Conservation (phyloP, 2,888 invertebrate genomes). For the Seladonia tumulorum region DNA sequence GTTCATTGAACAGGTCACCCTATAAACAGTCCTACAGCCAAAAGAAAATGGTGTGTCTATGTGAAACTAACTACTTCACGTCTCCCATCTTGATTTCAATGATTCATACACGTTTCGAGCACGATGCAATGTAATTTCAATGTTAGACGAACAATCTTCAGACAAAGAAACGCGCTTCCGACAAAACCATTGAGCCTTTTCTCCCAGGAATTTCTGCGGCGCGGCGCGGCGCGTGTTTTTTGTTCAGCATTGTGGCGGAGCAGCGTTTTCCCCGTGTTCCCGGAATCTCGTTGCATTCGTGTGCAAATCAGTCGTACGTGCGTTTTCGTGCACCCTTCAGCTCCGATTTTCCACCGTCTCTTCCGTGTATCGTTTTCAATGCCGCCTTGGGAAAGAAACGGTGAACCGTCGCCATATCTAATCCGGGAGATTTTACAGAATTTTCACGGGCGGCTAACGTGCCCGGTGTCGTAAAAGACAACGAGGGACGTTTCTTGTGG, state of each 20-base stretch:
- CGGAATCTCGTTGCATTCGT: conserved; percentile 53
- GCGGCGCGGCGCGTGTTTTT: conserved; percentile 9
- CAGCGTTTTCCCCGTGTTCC: conserved; percentile 39
- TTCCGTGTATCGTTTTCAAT: background rate
- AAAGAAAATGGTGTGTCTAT: no score
- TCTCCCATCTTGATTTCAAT: background rate
- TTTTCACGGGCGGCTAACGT: conserved; percentile 43
- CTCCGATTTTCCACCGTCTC: conserved; percentile 45
- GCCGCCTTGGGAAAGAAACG: conserved; percentile 7
- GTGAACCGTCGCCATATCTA: conserved; percentile 19
- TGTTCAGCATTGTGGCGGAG: conserved; percentile 10
- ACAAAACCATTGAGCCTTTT: background rate
- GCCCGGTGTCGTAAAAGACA: conserved; percentile 42
- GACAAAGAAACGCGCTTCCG: background rate
- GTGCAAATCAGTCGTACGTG: conserved; percentile 57
- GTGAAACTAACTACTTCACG: no score
- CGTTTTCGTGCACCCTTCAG: conserved; percentile 28
- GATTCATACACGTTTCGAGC: background rate
- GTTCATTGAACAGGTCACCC: no score
- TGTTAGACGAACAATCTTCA: background rate
- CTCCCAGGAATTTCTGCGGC: background rate
- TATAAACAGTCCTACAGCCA: no score
- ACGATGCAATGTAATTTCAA: background rate
- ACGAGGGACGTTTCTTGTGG: background rate
- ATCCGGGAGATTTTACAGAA: conserved; percentile 10